phyloP scores from a whole-genome alignment of 2,797 vertebrate species.

The Setipinna tenuifilis region DNA sequence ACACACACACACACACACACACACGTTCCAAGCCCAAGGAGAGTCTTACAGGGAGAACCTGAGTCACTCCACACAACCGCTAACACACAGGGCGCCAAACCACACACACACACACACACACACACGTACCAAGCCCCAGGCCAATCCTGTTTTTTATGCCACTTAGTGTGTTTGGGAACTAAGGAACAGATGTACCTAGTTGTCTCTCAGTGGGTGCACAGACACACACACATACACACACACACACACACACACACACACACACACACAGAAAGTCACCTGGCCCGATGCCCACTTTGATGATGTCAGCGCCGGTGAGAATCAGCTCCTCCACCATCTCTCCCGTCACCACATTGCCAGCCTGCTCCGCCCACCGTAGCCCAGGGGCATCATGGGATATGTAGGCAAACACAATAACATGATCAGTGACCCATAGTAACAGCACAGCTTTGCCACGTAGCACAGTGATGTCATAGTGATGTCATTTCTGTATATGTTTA shows the following conservation, averaged over 20 bases:
- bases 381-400: conserved; percentile 19
- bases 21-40: too few species aligned
- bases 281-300: conserved; percentile 98
- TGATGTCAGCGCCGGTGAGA: conserved; percentile 95
- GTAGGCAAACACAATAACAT: conserved; percentile 8
- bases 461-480: too few species aligned
- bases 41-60: too few species aligned
- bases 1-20: too few species aligned
- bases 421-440: too few species aligned
- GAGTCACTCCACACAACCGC: too few species aligned
- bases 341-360: conserved; percentile 97
- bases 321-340: conserved; percentile 99
- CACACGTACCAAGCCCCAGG: neutral
- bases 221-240: neutral
- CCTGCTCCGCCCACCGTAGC: conserved; percentile 70
- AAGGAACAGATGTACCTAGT: conserved; percentile 23
- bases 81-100: too few species aligned
- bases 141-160: too few species aligned
- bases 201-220: too few species aligned
- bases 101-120: neutral
- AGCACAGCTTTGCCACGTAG: too few species aligned
- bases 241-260: too few species aligned
- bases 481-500: too few species aligned
- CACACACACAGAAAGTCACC: conserved; percentile 68
- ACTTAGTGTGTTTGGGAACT: neutral